Base-by-base conservation (phyloP, 2,888 invertebrate genomes). In the Acleris literana region DNA sequence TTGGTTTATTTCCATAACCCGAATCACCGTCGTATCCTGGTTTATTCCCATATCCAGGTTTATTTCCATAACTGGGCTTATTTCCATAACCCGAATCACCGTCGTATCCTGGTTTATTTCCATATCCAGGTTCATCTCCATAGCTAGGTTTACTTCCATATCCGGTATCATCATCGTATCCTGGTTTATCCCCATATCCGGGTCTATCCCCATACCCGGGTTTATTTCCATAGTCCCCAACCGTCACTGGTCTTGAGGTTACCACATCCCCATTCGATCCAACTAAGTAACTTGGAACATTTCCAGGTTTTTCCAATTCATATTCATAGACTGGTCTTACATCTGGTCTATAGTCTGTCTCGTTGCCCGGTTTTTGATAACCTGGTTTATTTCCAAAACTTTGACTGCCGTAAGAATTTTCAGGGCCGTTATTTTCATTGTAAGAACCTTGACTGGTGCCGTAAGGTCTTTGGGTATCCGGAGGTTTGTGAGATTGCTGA, bases 301-400 rank as follows among this genome's bases (percentile, higher is more conserved):
- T 79, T 0, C 58, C 69, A 0, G 89, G 86, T 55, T 78, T 88
- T 0, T 88, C 87, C 57, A 76, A n/a, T 1, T 87, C 90, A 51
- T 82, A 79, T 64, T 92, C 92, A 53, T 92, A 92, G 0, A 92
- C 92, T 3, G 92, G 92, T 68, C 84, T 90, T 0, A 88, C 68
- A 63, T 79, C 77, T 16, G 83, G 83, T 55, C 76, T 76, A 33
- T 78, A 72, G 52, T 57, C 9, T 5, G 61, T 65, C 55, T 68
- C 63, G 43, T 71, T 70, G 3, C 39, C 55, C 39, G 70, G 72
- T 39, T 71, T 74, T 69, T 22, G 69, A 46, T 52, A 52, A 25
- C 68, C 68, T 17, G 70, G 68, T 53, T 72, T 72, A 63, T 7
- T 18, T 53, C 65, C 68, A 43, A 29, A 61, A 18, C 54, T 65